Base-by-base conservation (phyloP, 1,140 invertebrate species). In the Leucophenga varia region DNA sequence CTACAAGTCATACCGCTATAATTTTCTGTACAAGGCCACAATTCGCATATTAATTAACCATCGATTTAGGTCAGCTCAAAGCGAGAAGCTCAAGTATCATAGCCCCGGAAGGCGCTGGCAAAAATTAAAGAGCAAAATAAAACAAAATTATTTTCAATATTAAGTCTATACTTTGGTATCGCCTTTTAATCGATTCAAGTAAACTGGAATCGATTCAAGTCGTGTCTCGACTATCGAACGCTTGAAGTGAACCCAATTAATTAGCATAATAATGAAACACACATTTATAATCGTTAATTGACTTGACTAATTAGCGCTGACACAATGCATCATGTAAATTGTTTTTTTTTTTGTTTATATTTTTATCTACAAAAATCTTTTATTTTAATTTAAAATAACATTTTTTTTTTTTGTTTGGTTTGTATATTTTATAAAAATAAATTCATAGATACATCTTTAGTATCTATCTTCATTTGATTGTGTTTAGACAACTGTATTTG, bases 251-350 rank as follows among this genome's bases (percentile, higher is more conserved):
- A 47, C 59, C 46, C 59, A 61, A 67, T 67, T 68, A 63, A 67
- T 67, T 68, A 63, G 59, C 63, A 67, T 67, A 63, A 59, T 67
- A 65, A 65, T 67, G 56, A 25, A 25, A 25, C 22, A 16, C 63
- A 68, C 67, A 67, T 67, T 67, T 68, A 67, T 67, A 67, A 67
- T 67, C 63, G 59, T 67, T 67, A 67, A 67, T 67, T 67, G 67
- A 67, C 45, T 49, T 59, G 56, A 63, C 63, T 67, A 67, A 67
- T 67, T 67, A 67, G 63, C 63, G 59, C 63, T 67, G 63, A 67
- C 63, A 67, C 67, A 68, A 67, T 68, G 50, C 35, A 36, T 16
- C 30, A 14, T 49, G 16, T 16, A 20, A 21, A 9, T 37, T n/a
- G 35, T 28, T 31, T 46, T 41, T 37, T 36, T 42, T 42, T 18